phyloP scores from a whole-genome alignment of 2,888 invertebrate species.

The Pardosa pseudoannulata region DNA sequence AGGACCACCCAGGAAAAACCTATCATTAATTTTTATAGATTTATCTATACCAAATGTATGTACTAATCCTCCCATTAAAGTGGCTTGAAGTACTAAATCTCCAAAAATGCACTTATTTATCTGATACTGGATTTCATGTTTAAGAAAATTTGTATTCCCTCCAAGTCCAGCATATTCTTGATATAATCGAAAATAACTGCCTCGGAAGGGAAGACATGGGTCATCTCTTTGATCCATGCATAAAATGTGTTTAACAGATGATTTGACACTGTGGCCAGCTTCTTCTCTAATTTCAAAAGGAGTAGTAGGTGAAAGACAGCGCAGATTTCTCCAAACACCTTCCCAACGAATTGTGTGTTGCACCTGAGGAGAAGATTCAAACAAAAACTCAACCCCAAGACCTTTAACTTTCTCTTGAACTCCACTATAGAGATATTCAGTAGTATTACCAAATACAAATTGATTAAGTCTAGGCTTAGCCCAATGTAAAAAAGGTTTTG shows the following conservation, averaged over 20 bases:
- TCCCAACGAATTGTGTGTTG: slow-evolving; percentile 93
- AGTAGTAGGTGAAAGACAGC: slow-evolving; percentile 84
- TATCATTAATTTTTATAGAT: slow-evolving; percentile 83
- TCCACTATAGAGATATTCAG: slow-evolving; percentile 88
- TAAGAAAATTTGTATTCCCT: slow-evolving; percentile 93
- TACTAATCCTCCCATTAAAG: slow-evolving; percentile 84
- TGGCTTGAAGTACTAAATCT: slow-evolving; percentile 84
- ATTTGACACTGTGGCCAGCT: slow-evolving; percentile 92
- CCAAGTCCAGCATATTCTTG: slow-evolving; percentile 93
- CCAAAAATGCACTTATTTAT: slow-evolving; percentile 79
- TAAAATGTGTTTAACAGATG: slow-evolving; percentile 80
- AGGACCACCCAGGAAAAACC: slow-evolving; percentile 93
- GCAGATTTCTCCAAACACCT: slow-evolving; percentile 87
- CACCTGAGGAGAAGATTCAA: slow-evolving; percentile 80
- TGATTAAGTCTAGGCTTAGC: slow-evolving; percentile 80
- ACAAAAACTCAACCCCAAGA: slow-evolving; percentile 83
- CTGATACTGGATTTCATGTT: slow-evolving; percentile 87
- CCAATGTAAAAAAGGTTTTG: slow-evolving; percentile 85
- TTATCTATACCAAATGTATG: slow-evolving; percentile 81
- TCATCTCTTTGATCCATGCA: slow-evolving; percentile 69
- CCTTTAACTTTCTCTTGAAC: slow-evolving; percentile 89
- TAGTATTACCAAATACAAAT: slow-evolving; percentile 86
- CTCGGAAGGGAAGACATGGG: slow-evolving; percentile 37
- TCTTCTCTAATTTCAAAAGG: slow-evolving; percentile 92
- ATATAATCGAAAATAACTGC: slow-evolving; percentile 78